These are phyloP conservation scores for Chrysodeixis includens DNA, from an alignment of 2,888 invertebrate species.

Conservation along the genomic window DNA sequence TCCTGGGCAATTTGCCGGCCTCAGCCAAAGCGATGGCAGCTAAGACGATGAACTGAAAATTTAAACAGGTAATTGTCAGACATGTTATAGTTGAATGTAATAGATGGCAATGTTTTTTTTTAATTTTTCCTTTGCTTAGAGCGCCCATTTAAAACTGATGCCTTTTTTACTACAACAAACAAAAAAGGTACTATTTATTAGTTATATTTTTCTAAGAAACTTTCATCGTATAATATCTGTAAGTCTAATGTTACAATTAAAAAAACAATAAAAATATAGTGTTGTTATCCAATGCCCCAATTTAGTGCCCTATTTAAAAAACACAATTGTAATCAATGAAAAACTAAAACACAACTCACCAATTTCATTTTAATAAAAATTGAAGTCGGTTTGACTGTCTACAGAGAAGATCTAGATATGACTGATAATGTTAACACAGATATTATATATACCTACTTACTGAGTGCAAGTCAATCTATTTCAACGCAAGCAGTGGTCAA, in stretches of 20 bases:
- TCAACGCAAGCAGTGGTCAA: slow-evolving; percentile 71
- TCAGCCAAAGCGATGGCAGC: slow-evolving; percentile 68
- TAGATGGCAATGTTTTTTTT: too few species aligned
- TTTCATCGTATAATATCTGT: too few species aligned
- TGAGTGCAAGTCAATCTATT: slow-evolving; percentile 75
- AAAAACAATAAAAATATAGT: too few species aligned
- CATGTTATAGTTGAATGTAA: not conserved
- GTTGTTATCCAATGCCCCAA: too few species aligned
- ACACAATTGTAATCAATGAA: not conserved
- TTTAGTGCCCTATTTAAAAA: slow-evolving; percentile 42
- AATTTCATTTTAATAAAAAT: slow-evolving; percentile 78
- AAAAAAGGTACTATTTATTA: too few species aligned
- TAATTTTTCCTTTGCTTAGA: too few species aligned
- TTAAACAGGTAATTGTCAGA: not conserved
- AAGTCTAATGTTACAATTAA: too few species aligned
- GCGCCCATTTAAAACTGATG: too few species aligned
- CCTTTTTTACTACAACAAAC: too few species aligned
- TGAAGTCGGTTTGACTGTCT: slow-evolving; percentile 51
- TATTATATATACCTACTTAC: slow-evolving; percentile 76
- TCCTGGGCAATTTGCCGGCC: slow-evolving; percentile 77
- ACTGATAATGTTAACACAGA: slow-evolving; percentile 75
- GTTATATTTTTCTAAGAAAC: too few species aligned
- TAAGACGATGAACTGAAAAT: slow-evolving; percentile 75
- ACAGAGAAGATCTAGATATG: slow-evolving; percentile 62
- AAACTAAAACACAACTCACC: slow-evolving; percentile 62